phyloP scores from a whole-genome alignment of 1,140 invertebrate species.

The Plectrocnemia conspersa region DNA sequence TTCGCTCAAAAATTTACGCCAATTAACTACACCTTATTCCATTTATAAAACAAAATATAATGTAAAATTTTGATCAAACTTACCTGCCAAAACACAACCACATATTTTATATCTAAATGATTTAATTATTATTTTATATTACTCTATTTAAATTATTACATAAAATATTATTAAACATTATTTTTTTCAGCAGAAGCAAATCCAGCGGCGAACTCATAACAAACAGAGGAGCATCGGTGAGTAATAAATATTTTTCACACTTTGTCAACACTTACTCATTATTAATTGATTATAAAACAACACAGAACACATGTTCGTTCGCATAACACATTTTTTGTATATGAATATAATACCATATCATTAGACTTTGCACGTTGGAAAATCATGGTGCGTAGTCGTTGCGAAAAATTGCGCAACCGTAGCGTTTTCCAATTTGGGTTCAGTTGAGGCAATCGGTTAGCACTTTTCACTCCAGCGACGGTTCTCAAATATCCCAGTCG shows the following conservation, averaged over 20 bases:
- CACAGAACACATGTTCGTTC: not conserved
- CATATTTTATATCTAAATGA: no score
- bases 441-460: conserved; percentile 8
- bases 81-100: no score
- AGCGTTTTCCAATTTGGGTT: conserved; percentile 8
- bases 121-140: no score
- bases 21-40: no score
- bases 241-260: conserved; percentile 15
- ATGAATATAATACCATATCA: not conserved
- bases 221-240: conserved; percentile 41
- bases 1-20: no score
- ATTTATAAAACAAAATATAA: no score
- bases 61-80: no score
- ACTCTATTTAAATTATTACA: no score
- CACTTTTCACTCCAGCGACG: conserved; percentile 1
- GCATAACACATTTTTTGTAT: not conserved
- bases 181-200: conserved; percentile 42
- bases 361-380: not conserved
- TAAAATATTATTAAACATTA: conserved; percentile 2
- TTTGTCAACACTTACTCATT: not conserved
- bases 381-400: not conserved
- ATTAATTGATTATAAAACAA: not conserved
- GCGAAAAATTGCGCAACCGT: conserved; percentile 10
- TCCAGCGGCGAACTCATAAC: conserved; percentile 46
- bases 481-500: conserved; percentile 10